Evolutionary conservation across 1,140 invertebrate genomes (phyloP).

Genomic region (Drosophila pandora): DNA sequence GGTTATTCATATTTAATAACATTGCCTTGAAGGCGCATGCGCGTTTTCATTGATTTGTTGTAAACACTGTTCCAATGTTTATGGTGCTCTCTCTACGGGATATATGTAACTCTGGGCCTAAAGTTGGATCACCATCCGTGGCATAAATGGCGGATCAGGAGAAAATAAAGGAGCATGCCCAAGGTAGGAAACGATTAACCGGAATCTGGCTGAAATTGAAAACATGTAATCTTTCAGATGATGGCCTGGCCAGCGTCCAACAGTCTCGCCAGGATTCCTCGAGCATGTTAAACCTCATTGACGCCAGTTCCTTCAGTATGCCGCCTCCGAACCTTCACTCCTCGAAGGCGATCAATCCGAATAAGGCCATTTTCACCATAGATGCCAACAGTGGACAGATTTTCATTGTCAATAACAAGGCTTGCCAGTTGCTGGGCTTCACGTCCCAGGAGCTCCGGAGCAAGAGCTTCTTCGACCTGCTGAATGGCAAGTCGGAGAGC

Average conservation of each 20-base stretch:
- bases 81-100: conserved; percentile 19
- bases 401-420: conserved; percentile 87
- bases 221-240: conserved; percentile 25
- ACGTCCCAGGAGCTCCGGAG: conserved; percentile 85
- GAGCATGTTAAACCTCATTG: conserved; percentile 39
- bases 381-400: conserved; percentile 86
- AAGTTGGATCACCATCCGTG: conserved; percentile 21
- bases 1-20: neutral
- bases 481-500: conserved; percentile 85
- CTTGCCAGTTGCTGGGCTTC: conserved; percentile 86
- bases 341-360: conserved; percentile 84
- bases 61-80: conserved; percentile 43
- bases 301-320: conserved; percentile 42
- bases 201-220: neutral
- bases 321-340: conserved; percentile 49
- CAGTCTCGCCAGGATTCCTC: conserved; percentile 21
- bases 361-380: conserved; percentile 86
- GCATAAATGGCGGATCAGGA: conserved; percentile 42
- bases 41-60: conserved; percentile 45
- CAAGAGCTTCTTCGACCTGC: conserved; percentile 85
- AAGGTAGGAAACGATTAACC: conserved; percentile 6
- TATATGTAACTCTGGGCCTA: conserved; percentile 12
- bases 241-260: conserved; percentile 12
- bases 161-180: conserved; percentile 12
- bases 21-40: conserved; percentile 13